Conservation (phyloP, 1,140 invertebrate genomes). For the Andrena cerasifolii region DNA sequence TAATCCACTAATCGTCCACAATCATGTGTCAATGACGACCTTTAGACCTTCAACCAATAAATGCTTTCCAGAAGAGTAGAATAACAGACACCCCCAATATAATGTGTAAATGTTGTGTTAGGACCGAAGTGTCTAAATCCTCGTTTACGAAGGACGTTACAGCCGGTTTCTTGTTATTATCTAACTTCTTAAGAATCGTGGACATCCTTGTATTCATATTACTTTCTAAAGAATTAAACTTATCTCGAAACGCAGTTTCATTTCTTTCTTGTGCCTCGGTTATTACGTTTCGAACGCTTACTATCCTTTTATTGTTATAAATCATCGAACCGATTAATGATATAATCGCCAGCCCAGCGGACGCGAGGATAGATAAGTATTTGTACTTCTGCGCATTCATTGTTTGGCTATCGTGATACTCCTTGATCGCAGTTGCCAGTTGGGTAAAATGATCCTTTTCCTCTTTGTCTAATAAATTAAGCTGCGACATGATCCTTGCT, state of each 20-base stretch:
- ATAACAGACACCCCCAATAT: too few relatives aligned
- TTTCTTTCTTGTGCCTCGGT: constrained; percentile 67
- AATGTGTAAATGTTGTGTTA: background rate
- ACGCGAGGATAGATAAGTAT: constrained; percentile 78
- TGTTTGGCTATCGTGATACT: constrained; percentile 79
- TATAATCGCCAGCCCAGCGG: constrained; percentile 72
- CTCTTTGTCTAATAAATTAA: constrained; percentile 73
- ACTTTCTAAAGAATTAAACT: constrained; percentile 46
- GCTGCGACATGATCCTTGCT: constrained; percentile 62
- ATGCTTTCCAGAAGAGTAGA: too few relatives aligned
- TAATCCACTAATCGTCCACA: too few relatives aligned
- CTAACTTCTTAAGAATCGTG: background rate
- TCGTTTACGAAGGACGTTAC: too few relatives aligned
- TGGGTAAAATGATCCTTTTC: constrained; percentile 77
- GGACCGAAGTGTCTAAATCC: too few relatives aligned
- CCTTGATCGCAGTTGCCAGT: constrained; percentile 78
- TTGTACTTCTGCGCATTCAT: constrained; percentile 78
- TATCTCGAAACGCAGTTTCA: constrained; percentile 59
- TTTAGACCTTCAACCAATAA: too few relatives aligned
- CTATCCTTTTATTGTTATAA: constrained; percentile 76
- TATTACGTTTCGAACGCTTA: constrained; percentile 70
- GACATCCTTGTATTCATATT: background rate
- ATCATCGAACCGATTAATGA: constrained; percentile 76
- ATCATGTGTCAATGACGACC: too few relatives aligned
- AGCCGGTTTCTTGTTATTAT: background rate